These are phyloP conservation scores for Copsychus sechellarum DNA, from an alignment of 2,113 vertebrate species.

Conservation along the genomic window DNA sequence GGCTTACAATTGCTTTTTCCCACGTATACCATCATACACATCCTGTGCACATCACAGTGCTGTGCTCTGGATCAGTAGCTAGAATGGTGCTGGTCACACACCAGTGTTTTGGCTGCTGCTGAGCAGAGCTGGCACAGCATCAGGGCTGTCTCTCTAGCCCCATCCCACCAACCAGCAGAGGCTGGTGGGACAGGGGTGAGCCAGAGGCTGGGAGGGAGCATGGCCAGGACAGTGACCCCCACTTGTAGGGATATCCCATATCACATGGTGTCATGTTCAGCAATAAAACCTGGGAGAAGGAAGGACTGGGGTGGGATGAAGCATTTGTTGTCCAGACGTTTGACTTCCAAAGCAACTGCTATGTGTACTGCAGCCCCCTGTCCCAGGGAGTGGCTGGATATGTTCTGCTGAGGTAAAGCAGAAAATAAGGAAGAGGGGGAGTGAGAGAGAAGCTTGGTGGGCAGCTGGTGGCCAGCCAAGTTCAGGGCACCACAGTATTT, in stretches of 20 bases:
- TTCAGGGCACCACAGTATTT: not conserved
- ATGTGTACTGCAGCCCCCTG: too few species aligned
- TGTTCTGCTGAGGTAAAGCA: not conserved
- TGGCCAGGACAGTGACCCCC: not conserved
- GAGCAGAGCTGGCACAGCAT: not conserved
- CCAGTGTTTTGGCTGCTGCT: not conserved
- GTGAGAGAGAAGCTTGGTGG: not conserved
- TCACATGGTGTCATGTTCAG: not conserved
- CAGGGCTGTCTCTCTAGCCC: not conserved
- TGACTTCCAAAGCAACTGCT: not conserved
- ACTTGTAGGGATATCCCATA: fast-evolving
- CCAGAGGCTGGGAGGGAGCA: not conserved
- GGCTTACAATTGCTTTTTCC: not conserved
- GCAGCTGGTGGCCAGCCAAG: not conserved
- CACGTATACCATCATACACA: not conserved
- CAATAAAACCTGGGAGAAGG: not conserved
- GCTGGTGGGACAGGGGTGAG: too few species aligned
- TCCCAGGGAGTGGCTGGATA: not conserved
- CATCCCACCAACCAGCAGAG: not conserved
- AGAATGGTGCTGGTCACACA: not conserved
- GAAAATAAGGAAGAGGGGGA: not conserved
- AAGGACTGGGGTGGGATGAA: not conserved
- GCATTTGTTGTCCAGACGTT: not conserved
- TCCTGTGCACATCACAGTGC: not conserved
- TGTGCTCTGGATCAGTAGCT: not conserved